Evolutionary conservation across 2,113 vertebrate genomes (phyloP).

Genomic region (Potamarius usumacintae): DNA sequence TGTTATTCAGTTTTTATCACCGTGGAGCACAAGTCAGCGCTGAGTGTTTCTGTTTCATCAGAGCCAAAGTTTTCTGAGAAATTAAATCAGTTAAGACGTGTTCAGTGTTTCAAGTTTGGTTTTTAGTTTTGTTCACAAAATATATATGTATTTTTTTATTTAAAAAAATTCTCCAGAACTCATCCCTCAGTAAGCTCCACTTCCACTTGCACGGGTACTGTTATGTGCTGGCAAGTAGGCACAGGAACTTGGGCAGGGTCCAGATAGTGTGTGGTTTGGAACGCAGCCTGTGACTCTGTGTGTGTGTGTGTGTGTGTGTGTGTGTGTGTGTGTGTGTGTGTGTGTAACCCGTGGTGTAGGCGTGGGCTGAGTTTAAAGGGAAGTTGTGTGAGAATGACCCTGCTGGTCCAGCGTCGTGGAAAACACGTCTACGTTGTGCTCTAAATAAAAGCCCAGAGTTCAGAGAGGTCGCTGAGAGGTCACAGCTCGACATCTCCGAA

Average conservation of each 20-base stretch:
- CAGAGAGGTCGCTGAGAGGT: conserved; percentile 72
- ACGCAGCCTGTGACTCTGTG: too few species aligned
- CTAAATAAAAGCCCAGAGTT: conserved; percentile 89
- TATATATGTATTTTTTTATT: too few species aligned
- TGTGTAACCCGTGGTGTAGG: conserved; percentile 64
- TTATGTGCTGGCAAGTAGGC: not conserved
- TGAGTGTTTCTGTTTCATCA: not conserved
- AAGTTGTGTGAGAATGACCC: conserved; percentile 66
- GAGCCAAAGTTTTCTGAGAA: not conserved
- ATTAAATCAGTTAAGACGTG: not conserved
- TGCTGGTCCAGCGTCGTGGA: conserved; percentile 79
- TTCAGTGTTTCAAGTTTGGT: not conserved
- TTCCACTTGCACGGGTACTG: not conserved
- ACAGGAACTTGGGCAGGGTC: not conserved
- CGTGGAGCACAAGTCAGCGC: not conserved
- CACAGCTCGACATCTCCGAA: conserved; percentile 81
- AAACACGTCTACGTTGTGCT: conserved; percentile 87
- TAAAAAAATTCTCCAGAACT: not conserved
- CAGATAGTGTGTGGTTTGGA: too few species aligned
- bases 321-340: conserved; percentile 9
- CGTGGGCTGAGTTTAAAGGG: conserved; percentile 85
- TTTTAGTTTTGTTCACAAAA: not conserved
- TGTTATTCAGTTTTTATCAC: not conserved
- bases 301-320: not conserved
- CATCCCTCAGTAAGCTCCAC: not conserved